Base-by-base conservation (phyloP, 2,888 invertebrate genomes). In the Nemoura dubitans region DNA sequence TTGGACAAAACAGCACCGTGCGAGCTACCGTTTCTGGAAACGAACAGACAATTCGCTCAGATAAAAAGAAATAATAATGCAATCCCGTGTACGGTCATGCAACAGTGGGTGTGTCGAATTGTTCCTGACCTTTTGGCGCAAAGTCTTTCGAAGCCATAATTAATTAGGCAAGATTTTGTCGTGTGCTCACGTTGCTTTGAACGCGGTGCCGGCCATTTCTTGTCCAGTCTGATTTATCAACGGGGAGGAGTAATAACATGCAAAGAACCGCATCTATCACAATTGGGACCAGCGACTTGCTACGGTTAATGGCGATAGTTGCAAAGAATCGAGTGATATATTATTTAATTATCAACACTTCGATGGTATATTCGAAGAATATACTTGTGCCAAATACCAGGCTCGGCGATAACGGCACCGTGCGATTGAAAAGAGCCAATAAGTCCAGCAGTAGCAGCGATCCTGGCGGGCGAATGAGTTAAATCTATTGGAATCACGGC, bases 221-320 rank as follows among this genome's bases (percentile, higher is more conserved):
- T 59, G 59, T 59, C 59, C 16, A 21, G 16, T 3, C 59, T 78
- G 78, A 78, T 78, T 78, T 78, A 78, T 26, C 59, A 26, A 0
- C 28, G n/a, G 30, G 81, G 81, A 81, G 81, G 81, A 81, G 81
- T 81, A 28, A 81, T 28, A n/a, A 30, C 29, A 81, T 81, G 81
- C 30, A 28, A 30, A 81, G 81, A 30, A 30, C 81, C 78, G 26
- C 28, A 81, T 81, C 81, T 30, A 30, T 81, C 81, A 81, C 81
- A 28, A 25, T 81, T 26, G 14, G 2, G 28, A 10, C 28, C 26
- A 78, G 2, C 28, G 28, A 7, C 78, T 27, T 76, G 26, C 76
- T 76, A 5, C n/a, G 36, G 36, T 25, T 27, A 27, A 78, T 78
- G 26, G 78, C 28, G 27, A 26, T 78, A 28, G 25, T 28, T 78